phyloP scores from a whole-genome alignment of 2,888 invertebrate genomes.

The Megaustenia siamemsis region DNA sequence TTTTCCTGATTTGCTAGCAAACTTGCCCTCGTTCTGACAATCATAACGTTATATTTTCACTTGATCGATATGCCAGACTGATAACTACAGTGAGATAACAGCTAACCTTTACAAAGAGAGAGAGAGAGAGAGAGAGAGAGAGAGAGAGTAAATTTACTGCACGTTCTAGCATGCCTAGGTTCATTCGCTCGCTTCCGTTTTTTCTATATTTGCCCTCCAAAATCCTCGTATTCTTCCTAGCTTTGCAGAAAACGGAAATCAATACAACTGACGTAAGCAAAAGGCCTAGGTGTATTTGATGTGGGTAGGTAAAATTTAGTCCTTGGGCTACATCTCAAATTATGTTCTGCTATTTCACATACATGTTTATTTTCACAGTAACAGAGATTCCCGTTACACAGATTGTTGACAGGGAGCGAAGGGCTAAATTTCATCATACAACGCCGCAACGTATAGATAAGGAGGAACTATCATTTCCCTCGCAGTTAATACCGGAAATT shows the following conservation, averaged over 20 bases:
- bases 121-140: too few relatives aligned
- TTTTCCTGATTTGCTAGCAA: neutral
- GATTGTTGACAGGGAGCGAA: too few relatives aligned
- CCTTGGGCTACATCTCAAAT: neutral
- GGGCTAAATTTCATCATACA: too few relatives aligned
- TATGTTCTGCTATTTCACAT: too few relatives aligned
- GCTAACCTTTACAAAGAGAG: conserved; percentile 6
- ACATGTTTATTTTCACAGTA: too few relatives aligned
- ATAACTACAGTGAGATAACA: conserved; percentile 2
- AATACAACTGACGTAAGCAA: neutral
- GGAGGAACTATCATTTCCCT: too few relatives aligned
- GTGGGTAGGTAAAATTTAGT: neutral
- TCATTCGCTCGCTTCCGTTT: neutral
- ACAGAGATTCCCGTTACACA: too few relatives aligned
- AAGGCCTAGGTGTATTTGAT: neutral
- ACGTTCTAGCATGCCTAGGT: neutral
- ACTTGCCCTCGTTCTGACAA: too few relatives aligned
- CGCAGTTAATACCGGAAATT: too few relatives aligned
- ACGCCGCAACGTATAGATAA: too few relatives aligned
- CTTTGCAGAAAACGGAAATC: neutral
- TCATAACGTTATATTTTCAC: neutral
- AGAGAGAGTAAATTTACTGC: neutral
- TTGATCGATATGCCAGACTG: neutral
- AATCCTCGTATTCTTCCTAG: neutral
- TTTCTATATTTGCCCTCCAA: neutral